Base-by-base conservation (phyloP, 2,888 invertebrate species). In the Oscheius sp. region DNA sequence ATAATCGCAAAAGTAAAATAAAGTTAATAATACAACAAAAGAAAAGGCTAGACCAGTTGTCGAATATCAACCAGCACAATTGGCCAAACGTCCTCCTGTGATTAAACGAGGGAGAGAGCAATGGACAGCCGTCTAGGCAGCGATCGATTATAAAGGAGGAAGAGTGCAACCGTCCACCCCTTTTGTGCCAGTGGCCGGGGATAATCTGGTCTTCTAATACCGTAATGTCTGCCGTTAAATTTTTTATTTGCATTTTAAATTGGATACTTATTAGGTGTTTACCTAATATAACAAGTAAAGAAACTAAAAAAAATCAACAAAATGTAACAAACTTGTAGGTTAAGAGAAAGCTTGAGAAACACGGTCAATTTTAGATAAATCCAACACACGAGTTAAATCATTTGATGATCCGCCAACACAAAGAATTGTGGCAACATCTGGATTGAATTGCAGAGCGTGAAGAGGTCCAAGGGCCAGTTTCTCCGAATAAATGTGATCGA, bases 351-450 rank as follows among this genome's bases (percentile, higher is more conserved):
- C 78, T 35, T 74, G 46, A 13, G 76, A 78, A 23, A 85, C 78
- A n/a, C 77, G 75, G 35, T 83, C 79, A 61, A 76, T 76, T 59
- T 81, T 84, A 49, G 80, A 74, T 18, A 86, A 70, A 63, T 86
- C 85, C 56, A 84, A 72, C 53, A 85, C 73, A 25, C 84, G 74
- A 49, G 84, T 75, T 58, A 86, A 68, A 55, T 86, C 86, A n/a
- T 78, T 77, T 6, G 70, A 66, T 13, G 82, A 77, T 58, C 84
- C 86, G 16, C 85, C 86, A 27, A 85, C 79, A 7, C 81, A 71
- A 7, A 83, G 25, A 21, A 84, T 77, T 0, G 78, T 77, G 6
- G 75, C 78, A 12, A 76, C 79, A 58, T 86, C 85, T 23, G 86
- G 86, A 72, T 81, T 82, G 75, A 86, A 86, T 18, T 74, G 73